Evolutionary conservation across 2,113 vertebrate genomes (phyloP).

Genomic region (Choloepus hoffmanni): DNA sequence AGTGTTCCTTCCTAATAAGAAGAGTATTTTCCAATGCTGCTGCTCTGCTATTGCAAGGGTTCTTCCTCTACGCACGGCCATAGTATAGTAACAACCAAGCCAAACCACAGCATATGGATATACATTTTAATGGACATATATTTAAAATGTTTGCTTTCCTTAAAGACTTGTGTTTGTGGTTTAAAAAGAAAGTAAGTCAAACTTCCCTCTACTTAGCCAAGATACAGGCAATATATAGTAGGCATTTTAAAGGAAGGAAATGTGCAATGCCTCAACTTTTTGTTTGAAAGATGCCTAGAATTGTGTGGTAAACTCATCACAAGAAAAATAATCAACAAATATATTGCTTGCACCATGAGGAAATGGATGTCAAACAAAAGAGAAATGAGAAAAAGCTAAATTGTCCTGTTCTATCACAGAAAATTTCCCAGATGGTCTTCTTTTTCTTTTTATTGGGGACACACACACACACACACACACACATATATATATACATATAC

Average conservation of each 20-base stretch:
- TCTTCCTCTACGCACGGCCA: background rate
- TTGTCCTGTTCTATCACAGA: background rate
- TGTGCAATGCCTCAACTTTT: background rate
- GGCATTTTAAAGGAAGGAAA: conserved; percentile 11
- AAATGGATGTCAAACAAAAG: conserved; percentile 41
- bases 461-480: no score
- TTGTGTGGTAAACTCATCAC: background rate
- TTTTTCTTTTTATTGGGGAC: background rate
- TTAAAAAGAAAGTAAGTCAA: background rate
- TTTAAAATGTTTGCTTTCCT: background rate
- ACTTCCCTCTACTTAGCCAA: background rate
- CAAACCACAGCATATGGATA: background rate
- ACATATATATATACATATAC: no score
- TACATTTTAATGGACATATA: conserved; percentile 2
- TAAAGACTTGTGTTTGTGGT: conserved; percentile 6
- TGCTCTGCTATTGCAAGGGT: background rate
- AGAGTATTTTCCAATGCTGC: background rate
- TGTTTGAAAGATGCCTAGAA: conserved; percentile 3
- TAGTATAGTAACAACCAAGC: background rate
- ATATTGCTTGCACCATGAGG: background rate
- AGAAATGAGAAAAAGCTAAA: background rate
- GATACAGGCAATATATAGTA: background rate
- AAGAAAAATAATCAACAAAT: conserved; percentile 42
- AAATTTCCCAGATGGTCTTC: background rate
- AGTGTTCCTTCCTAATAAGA: background rate